Evolutionary conservation across 2,797 vertebrate genomes (phyloP).

Genomic region (Smutsia gigantea): DNA sequence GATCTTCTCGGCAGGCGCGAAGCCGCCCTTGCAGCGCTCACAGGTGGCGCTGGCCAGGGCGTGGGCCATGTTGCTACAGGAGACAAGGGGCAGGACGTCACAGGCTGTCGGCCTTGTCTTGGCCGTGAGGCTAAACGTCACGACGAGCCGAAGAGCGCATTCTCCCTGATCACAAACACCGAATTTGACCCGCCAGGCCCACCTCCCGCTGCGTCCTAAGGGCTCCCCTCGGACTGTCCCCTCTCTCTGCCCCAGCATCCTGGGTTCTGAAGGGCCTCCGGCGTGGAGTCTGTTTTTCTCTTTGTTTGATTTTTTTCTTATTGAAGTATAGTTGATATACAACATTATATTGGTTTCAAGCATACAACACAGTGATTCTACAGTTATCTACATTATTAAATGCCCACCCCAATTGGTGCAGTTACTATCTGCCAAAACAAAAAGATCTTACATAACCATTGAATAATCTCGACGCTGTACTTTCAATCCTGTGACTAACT

Average conservation of each 20-base stretch:
- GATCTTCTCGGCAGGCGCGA: conserved; percentile 96
- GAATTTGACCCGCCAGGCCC: neutral
- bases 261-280: neutral
- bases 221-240: neutral
- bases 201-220: neutral
- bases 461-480: too few relatives aligned
- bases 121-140: neutral
- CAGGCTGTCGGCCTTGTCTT: conserved; percentile 2
- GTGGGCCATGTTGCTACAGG: conserved; percentile 96
- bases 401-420: too few relatives aligned
- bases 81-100: neutral
- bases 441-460: too few relatives aligned
- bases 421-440: too few relatives aligned
- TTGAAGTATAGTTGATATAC: too few relatives aligned
- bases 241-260: neutral
- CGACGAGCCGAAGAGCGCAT: neutral
- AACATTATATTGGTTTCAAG: too few relatives aligned
- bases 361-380: too few relatives aligned
- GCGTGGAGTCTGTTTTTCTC: neutral
- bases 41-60: conserved; percentile 97
- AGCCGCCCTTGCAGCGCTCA: conserved; percentile 95
- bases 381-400: too few relatives aligned
- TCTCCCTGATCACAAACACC: neutral
- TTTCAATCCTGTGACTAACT: too few relatives aligned
- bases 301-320: too few relatives aligned